Conservation (phyloP, 2,113 vertebrate genomes). For the Riparia riparia region DNA sequence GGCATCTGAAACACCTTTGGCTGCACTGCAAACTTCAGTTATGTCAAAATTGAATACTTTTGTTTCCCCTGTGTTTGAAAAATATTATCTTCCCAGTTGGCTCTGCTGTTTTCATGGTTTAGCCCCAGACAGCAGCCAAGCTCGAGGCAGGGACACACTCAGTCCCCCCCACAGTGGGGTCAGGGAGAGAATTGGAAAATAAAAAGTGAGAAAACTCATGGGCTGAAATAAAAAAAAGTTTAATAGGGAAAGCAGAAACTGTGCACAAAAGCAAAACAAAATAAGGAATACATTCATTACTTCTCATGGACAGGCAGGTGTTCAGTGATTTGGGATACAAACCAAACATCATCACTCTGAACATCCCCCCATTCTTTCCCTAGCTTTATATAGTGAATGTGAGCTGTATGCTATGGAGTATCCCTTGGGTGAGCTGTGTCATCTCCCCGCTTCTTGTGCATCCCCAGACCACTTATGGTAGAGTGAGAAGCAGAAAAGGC, state of each 20-base stretch:
- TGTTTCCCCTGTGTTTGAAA: neutral
- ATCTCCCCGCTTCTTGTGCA: neutral
- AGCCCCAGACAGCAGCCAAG: neutral
- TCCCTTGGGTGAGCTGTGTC: neutral
- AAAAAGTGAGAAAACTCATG: neutral
- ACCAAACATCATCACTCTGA: fast-evolving
- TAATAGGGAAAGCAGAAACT: neutral
- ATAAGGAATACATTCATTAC: neutral
- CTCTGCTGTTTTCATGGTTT: neutral
- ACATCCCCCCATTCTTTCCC: fast-evolving
- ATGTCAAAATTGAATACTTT: neutral
- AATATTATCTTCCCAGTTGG: neutral
- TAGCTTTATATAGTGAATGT: neutral
- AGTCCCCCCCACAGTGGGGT: fast-evolving
- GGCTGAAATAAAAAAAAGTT: neutral
- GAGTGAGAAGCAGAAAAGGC: neutral
- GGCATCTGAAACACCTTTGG: neutral
- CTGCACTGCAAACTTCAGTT: neutral
- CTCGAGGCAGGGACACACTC: fast-evolving
- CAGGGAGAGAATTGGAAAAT: neutral
- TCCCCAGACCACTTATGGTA: neutral
- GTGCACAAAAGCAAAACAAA: neutral
- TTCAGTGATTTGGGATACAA: neutral
- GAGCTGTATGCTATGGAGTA: neutral
- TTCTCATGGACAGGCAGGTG: neutral